A percentile compares a stretch with the other conserved stretches of the same genome.
Conservation (phyloP, 2,797 vertebrate species). For the Lophura swinhoii region DNA sequence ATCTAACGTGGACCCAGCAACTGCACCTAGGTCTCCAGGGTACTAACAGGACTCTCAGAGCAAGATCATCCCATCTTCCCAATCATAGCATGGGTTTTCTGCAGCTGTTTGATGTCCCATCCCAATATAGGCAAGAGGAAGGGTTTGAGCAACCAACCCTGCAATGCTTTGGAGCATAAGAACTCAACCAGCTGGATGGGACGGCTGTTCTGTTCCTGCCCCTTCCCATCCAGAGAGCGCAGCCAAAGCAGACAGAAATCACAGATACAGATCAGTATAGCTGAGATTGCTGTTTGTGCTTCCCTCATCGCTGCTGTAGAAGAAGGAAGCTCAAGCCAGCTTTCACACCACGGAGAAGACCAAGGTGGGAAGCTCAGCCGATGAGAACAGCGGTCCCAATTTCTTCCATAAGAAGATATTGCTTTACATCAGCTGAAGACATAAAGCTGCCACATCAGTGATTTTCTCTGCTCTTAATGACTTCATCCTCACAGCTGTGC, state of each 20-base stretch:
- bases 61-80: background rate
- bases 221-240: background rate
- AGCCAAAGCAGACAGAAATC: background rate
- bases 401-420: background rate
- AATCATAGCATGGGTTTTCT: background rate
- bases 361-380: background rate
- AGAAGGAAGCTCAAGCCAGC: background rate
- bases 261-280: background rate
- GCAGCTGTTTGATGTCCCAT: background rate
- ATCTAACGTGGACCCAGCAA: too few species aligned
- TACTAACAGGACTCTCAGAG: background rate
- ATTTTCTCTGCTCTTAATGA: background rate
- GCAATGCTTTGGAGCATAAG: background rate
- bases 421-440: background rate
- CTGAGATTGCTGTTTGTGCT: background rate
- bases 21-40: background rate
- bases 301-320: background rate
- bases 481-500: background rate
- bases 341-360: background rate
- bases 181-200: background rate
- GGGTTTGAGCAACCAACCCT: background rate
- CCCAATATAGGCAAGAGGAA: accelerated
- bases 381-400: background rate
- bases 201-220: background rate
- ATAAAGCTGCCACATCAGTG: background rate